Evolutionary conservation across 2,888 invertebrate genomes (phyloP).

Genomic region (Ganaspis brasiliensis): DNA sequence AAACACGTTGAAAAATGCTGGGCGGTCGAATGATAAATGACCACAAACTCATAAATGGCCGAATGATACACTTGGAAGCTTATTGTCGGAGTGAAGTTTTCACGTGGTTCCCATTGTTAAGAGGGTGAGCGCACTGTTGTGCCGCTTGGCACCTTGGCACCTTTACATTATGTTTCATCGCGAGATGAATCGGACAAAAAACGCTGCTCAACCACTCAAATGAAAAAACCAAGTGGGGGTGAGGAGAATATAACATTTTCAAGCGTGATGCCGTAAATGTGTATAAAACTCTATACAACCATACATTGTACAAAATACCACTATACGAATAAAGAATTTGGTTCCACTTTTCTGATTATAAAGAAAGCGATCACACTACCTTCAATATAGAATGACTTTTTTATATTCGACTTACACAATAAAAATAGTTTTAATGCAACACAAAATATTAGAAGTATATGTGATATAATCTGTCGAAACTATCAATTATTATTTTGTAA

Average conservation of each 20-base stretch:
- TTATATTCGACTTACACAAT: no score
- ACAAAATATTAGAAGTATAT: no score
- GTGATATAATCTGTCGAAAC: no score
- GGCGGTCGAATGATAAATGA: constrained; percentile 76
- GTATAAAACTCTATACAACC: constrained; percentile 17
- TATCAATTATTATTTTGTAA: no score
- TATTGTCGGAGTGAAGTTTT: constrained; percentile 74
- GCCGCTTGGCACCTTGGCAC: constrained; percentile 47
- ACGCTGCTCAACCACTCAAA: constrained; percentile 50
- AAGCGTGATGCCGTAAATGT: constrained; percentile 51
- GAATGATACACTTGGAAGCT: constrained; percentile 76
- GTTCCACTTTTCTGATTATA: constrained; percentile 2
- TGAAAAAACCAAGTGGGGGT: constrained; percentile 46
- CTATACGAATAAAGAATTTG: background rate
- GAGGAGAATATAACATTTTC: constrained; percentile 57
- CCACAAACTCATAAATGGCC: constrained; percentile 74
- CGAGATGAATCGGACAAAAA: constrained; percentile 65
- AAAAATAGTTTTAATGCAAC: no score
- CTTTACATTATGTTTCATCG: constrained; percentile 64
- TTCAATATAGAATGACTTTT: no score
- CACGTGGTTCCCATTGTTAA: constrained; percentile 64
- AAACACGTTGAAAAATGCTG: constrained; percentile 72
- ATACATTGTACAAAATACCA: background rate
- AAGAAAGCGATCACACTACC: background rate
- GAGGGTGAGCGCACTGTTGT: constrained; percentile 39